phyloP scores from a whole-genome alignment of 2,113 vertebrate species.

The Hippopotamus amphibius region DNA sequence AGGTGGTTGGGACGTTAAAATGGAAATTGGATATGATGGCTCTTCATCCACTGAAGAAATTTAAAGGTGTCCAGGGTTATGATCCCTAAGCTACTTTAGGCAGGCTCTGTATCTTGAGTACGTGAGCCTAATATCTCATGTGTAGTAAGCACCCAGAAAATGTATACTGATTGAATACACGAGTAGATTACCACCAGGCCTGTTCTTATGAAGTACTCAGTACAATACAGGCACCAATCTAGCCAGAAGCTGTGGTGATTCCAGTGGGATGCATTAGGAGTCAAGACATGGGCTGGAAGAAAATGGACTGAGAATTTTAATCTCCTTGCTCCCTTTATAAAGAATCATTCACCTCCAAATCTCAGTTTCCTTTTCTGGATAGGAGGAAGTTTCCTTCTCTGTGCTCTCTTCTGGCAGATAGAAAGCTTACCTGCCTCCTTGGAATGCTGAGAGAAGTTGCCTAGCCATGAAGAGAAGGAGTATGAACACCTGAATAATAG shows the following conservation, averaged over 20 bases:
- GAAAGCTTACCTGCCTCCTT: neutral
- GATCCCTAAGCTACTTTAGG: neutral
- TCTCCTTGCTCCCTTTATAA: neutral
- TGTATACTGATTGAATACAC: neutral
- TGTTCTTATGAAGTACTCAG: neutral
- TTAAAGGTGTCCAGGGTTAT: conserved; percentile 15
- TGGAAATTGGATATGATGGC: neutral
- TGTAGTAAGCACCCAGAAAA: neutral
- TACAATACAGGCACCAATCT: neutral
- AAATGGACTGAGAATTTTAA: conserved; percentile 4
- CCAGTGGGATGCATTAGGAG: neutral
- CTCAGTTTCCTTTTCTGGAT: neutral
- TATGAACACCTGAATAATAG: conserved; percentile 7
- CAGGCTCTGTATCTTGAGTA: neutral
- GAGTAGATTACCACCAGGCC: neutral
- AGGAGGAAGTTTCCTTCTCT: neutral
- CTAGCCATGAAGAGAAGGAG: neutral
- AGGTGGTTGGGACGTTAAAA: conserved; percentile 33
- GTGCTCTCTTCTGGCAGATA: neutral
- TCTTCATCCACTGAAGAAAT: neutral
- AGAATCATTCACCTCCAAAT: neutral
- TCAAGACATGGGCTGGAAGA: neutral
- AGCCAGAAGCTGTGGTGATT: neutral
- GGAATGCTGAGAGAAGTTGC: neutral
- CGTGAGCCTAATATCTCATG: neutral